Evolutionary conservation across 2,113 vertebrate genomes (phyloP).

Genomic region (Spheniscus mendiculus): DNA sequence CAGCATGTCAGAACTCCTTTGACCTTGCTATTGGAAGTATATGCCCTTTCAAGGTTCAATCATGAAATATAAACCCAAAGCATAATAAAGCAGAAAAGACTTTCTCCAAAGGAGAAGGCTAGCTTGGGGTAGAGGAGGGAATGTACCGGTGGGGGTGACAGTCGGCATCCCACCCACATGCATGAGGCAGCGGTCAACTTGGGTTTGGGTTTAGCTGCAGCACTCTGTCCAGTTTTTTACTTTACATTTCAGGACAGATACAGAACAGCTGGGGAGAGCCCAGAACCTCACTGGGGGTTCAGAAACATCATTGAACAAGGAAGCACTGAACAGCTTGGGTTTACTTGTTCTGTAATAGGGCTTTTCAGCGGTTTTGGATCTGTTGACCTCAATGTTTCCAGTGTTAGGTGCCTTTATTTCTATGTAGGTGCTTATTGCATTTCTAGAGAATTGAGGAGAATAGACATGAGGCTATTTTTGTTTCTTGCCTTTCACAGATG

Average conservation of each 20-base stretch:
- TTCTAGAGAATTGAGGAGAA: not conserved
- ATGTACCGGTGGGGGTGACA: accelerated
- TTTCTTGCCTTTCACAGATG: not conserved
- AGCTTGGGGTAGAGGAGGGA: not conserved
- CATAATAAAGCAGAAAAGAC: not conserved
- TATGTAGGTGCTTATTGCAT: not conserved
- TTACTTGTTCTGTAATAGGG: accelerated
- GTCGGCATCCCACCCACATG: accelerated
- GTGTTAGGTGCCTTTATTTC: not conserved
- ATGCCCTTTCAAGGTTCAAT: not conserved
- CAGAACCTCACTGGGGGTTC: not conserved
- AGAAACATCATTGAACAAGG: not conserved
- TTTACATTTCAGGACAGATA: not conserved
- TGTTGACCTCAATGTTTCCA: not conserved
- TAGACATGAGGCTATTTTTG: accelerated
- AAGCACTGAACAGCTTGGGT: not conserved
- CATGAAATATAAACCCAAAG: accelerated
- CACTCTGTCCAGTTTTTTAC: too few species aligned
- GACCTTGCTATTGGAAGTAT: not conserved
- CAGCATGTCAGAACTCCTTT: not conserved
- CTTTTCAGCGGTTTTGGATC: accelerated
- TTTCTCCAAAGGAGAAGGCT: not conserved
- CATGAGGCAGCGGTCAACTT: not conserved
- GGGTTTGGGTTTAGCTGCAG: not conserved
- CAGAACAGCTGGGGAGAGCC: not conserved